phyloP scores from a whole-genome alignment of 2,797 vertebrate species.

The Phylloscopus collybita region DNA sequence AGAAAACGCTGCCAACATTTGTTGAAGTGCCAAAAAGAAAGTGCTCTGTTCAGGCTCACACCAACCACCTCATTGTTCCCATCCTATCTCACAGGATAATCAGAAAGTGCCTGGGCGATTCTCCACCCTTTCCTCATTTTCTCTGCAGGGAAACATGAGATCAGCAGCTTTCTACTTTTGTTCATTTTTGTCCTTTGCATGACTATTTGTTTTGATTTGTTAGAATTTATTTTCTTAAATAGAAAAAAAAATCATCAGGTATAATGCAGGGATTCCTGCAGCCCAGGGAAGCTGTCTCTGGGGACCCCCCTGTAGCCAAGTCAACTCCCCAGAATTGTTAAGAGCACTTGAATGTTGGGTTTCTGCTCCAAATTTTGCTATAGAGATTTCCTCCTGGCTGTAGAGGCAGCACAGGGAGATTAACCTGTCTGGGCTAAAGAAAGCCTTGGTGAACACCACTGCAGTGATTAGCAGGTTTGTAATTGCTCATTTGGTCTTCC shows the following conservation, averaged over 20 bases:
- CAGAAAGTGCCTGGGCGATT: neutral
- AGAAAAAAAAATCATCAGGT: neutral
- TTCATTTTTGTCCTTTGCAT: neutral
- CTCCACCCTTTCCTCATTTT: slow-evolving; percentile 62
- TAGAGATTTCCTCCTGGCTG: neutral
- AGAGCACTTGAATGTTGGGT: neutral
- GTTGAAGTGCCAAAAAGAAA: slow-evolving; percentile 48
- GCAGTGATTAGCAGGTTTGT: neutral
- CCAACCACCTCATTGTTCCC: slow-evolving; percentile 30
- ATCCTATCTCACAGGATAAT: slow-evolving; percentile 39
- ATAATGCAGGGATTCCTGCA: neutral
- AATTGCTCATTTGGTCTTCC: neutral
- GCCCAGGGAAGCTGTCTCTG: neutral
- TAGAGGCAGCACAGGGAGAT: neutral
- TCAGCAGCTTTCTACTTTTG: slow-evolving; percentile 48
- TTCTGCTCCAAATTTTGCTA: neutral
- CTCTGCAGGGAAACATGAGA: slow-evolving; percentile 28
- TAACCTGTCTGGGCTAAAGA: slow-evolving; percentile 6
- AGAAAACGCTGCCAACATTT: slow-evolving; percentile 31
- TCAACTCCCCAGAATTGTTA: neutral
- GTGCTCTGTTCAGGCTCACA: slow-evolving; percentile 9
- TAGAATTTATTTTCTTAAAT: neutral
- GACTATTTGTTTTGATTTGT: neutral
- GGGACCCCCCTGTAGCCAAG: neutral
- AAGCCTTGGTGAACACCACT: neutral